Conservation (phyloP, 2,888 invertebrate genomes). For the Machimus rusticus region DNA sequence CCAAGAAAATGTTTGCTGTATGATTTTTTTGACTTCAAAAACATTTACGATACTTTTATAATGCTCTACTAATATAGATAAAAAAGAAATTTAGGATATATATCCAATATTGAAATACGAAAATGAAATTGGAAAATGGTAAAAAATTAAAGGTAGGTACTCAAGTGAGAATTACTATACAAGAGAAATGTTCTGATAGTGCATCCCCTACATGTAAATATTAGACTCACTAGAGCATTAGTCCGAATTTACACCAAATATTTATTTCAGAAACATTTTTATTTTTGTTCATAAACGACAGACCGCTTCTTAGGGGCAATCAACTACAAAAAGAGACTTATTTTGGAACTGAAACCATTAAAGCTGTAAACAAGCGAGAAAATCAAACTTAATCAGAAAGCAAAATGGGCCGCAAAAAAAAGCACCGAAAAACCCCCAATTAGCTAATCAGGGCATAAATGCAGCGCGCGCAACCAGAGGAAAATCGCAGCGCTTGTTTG, state of each 20-base stretch:
- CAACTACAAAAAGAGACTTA: neutral
- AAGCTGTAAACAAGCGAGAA: neutral
- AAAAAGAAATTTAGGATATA: too few species aligned
- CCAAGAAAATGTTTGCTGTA: too few species aligned
- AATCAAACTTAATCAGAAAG: neutral
- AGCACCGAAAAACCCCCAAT: neutral
- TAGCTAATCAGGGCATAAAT: neutral
- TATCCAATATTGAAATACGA: too few species aligned
- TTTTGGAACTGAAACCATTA: neutral
- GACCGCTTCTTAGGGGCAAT: neutral
- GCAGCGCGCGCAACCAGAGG: neutral
- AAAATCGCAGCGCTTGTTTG: constrained; percentile 11
- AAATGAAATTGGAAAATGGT: too few species aligned
- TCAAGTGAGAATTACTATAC: too few species aligned
- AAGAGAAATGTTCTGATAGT: too few species aligned
- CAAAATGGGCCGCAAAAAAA: neutral
- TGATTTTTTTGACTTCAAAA: too few species aligned
- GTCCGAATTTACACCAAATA: neutral
- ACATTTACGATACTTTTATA: too few species aligned
- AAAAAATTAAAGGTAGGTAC: too few species aligned
- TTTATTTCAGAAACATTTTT: neutral
- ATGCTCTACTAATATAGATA: too few species aligned
- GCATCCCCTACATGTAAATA: too few species aligned
- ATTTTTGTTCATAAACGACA: neutral
- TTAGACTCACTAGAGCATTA: neutral